Base-by-base conservation (phyloP, 2,888 invertebrate genomes). In the Resseliella maxima region DNA sequence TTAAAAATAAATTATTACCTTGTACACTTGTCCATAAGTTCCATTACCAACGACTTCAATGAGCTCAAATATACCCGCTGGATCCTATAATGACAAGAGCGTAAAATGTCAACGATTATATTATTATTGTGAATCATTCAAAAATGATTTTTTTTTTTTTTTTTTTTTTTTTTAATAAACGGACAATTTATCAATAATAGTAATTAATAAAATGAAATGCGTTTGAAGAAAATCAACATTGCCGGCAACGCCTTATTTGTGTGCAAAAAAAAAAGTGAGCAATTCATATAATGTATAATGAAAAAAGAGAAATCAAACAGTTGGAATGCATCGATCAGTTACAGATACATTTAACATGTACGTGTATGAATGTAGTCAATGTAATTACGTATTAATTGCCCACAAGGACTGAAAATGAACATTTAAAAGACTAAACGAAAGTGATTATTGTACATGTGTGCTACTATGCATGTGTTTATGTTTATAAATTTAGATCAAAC, bases 41-140 rank as follows among this genome's bases (percentile, higher is more conserved):
- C 99, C 99, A 96, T 99, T 99, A 91, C 99, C 99, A 88, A 99
- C 99, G 88, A 99, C 99, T 94, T 99, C 99, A 90, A 99, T 99
- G 88, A 99, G 94, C 92, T 99, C 99, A 93, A 99, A 99, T 91
- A 99, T 99, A 89, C 99, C 99, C 91, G 99, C 99, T 88, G 99
- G 99, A 93, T 99, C 99, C 99, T 99, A 94, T 89, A 95, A 72
- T 72, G 72, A 24, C n/a, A 59, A 59, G 1, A 59, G 12, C 24
- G 18, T 8, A 12, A 50, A 18, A 50, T 18, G 18, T 2, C n/a
- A n/a, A n/a, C n/a, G n/a, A n/a, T n/a, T n/a, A n/a, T n/a, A n/a
- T n/a, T n/a, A n/a, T n/a, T n/a, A n/a, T n/a, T n/a, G n/a, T n/a
- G n/a, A n/a, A n/a, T n/a, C n/a, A n/a, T n/a, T n/a, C n/a, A n/a